phyloP scores from a whole-genome alignment of 2,888 invertebrate species.

The Selenia dentaria region DNA sequence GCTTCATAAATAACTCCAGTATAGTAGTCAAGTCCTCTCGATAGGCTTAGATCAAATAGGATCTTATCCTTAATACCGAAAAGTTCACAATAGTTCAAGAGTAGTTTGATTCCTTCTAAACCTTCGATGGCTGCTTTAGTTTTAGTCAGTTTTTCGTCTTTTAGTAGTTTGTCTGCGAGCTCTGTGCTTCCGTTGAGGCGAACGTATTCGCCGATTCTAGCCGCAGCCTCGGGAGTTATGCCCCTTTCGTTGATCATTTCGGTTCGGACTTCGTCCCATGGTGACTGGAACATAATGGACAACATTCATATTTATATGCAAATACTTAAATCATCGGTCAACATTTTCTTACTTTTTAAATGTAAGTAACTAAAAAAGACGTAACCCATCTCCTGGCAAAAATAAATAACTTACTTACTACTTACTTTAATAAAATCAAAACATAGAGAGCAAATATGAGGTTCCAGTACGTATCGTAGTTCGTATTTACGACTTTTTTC shows the following conservation, averaged over 20 bases:
- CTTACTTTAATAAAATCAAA: no score
- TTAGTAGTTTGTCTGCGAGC: constrained; percentile 89
- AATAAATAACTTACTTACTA: no score
- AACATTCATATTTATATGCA: no score
- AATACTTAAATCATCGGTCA: no score
- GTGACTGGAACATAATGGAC: constrained; percentile 89
- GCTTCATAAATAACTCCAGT: constrained; percentile 99
- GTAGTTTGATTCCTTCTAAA: constrained; percentile 91
- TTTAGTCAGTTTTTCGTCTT: constrained; percentile 87
- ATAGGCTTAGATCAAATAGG: constrained; percentile 97
- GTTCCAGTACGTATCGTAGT: no score
- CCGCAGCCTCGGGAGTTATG: constrained; percentile 90
- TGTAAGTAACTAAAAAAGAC: no score
- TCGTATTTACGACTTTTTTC: no score
- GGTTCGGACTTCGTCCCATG: constrained; percentile 96
- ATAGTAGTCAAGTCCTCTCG: constrained; percentile 99
- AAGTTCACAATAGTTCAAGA: constrained; percentile 94
- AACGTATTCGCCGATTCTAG: constrained; percentile 95
- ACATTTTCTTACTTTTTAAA: no score
- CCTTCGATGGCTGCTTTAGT: constrained; percentile 90
- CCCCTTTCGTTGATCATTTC: constrained; percentile 98
- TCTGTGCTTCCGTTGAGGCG: constrained; percentile 91
- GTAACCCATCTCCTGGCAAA: no score
- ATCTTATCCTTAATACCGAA: constrained; percentile 92
- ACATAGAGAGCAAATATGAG: no score